Conservation (phyloP, 2,888 invertebrate species). For the Drosophila hamatofila region DNA sequence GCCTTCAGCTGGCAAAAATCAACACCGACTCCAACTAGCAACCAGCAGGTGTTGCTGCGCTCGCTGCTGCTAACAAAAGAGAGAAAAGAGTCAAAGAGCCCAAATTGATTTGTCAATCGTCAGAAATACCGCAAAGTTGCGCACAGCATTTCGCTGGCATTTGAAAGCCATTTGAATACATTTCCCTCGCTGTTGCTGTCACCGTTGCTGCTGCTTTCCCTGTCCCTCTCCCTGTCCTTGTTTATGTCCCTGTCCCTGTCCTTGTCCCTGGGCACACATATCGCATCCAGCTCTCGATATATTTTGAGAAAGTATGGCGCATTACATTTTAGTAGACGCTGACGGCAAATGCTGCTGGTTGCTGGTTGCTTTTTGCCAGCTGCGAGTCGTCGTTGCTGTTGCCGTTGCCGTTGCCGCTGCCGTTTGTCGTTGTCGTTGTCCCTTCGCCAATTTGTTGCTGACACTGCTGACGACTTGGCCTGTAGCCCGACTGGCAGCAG, state of each 20-base stretch:
- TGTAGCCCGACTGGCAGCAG: slow-evolving; percentile 22
- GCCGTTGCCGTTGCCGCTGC: slow-evolving; percentile 33
- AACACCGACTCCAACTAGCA: slow-evolving; percentile 24
- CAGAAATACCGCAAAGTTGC: slow-evolving; percentile 68
- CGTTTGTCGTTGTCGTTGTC: slow-evolving; percentile 50
- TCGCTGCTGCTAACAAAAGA: slow-evolving; percentile 57
- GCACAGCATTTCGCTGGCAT: slow-evolving; percentile 73
- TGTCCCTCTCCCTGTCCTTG: not conserved
- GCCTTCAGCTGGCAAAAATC: slow-evolving; percentile 60
- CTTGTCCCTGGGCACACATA: slow-evolving; percentile 19
- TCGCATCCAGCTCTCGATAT: slow-evolving; percentile 41
- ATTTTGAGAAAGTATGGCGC: slow-evolving; percentile 68
- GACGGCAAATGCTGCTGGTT: slow-evolving; percentile 64
- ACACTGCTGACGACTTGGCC: slow-evolving; percentile 71
- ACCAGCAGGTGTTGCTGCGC: slow-evolving; percentile 65
- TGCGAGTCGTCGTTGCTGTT: slow-evolving; percentile 57
- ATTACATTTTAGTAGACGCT: slow-evolving; percentile 66
- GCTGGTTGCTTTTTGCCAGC: slow-evolving; percentile 60
- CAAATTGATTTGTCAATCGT: slow-evolving; percentile 78
- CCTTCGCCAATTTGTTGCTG: slow-evolving; percentile 80
- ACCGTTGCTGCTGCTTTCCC: not conserved
- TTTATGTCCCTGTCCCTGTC: not conserved
- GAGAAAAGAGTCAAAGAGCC: slow-evolving; percentile 56
- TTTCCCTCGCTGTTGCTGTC: slow-evolving; percentile 36
- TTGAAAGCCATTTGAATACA: slow-evolving; percentile 78